Evolutionary conservation across 2,888 invertebrate genomes (phyloP).

Genomic region (Sarcophaga rosellei): DNA sequence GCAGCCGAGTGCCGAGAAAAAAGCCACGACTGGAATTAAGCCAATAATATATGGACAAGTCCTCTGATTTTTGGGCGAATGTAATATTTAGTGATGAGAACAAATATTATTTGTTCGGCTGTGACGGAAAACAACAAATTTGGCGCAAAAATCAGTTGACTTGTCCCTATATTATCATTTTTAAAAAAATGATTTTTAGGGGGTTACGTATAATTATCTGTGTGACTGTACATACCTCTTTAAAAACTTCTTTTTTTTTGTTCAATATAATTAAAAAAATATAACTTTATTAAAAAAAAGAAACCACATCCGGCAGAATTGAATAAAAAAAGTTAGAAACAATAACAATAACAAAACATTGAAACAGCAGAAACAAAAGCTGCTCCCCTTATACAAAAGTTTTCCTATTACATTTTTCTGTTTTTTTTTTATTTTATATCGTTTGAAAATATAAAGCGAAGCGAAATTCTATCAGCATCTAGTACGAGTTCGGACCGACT

Average conservation of each 20-base stretch:
- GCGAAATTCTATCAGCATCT: constrained; percentile 43
- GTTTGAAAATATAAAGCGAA: constrained; percentile 4
- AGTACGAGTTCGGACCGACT: constrained; percentile 3
- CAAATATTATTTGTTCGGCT: too few relatives aligned
- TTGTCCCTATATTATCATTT: too few relatives aligned
- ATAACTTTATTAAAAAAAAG: constrained; percentile 17
- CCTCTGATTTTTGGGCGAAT: too few relatives aligned
- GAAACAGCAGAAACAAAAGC: constrained; percentile 52
- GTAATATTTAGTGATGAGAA: too few relatives aligned
- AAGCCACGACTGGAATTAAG: too few relatives aligned
- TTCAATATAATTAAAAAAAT: constrained; percentile 49
- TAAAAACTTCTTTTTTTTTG: constrained; percentile 41
- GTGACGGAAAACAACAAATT: too few relatives aligned
- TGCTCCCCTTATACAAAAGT: constrained; percentile 56
- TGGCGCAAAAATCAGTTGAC: too few relatives aligned
- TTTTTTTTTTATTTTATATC: not conserved
- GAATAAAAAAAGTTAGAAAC: not conserved
- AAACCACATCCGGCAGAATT: constrained; percentile 67
- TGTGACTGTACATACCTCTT: too few relatives aligned
- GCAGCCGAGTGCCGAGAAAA: too few relatives aligned
- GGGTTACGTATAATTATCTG: too few relatives aligned
- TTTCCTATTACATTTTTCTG: not conserved
- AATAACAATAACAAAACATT: constrained; percentile 21
- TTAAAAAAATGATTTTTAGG: too few relatives aligned
- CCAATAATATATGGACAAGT: too few relatives aligned